Evolutionary conservation across 2,888 invertebrate genomes (phyloP).

Genomic region (Hoplodrina blanda): DNA sequence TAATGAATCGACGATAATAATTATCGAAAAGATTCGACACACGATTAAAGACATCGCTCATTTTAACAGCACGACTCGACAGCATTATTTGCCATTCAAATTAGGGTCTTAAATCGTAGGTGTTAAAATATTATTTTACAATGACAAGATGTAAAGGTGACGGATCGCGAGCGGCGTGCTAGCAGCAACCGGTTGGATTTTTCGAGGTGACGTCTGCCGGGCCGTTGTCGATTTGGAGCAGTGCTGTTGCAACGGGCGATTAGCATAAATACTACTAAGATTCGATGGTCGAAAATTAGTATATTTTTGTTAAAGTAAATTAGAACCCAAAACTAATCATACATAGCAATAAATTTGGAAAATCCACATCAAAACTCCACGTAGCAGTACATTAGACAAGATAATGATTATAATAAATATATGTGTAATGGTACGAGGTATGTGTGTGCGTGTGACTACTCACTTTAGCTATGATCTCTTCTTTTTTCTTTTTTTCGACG

Average conservation of each 20-base stretch:
- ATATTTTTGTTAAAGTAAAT: background rate
- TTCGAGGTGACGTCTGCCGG: no score
- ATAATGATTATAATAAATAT: constrained; percentile 72
- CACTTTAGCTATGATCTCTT: constrained; percentile 90
- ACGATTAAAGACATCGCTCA: constrained; percentile 12
- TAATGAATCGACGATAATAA: constrained; percentile 31
- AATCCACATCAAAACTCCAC: constrained; percentile 81
- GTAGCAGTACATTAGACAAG: constrained; percentile 75
- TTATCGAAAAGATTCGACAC: constrained; percentile 35
- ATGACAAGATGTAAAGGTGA: no score
- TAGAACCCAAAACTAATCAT: constrained; percentile 79
- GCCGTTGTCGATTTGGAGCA: no score
- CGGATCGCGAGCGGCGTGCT: no score
- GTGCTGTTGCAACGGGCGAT: no score
- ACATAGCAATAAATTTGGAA: constrained; percentile 68
- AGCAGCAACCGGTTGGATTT: no score
- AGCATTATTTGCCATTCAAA: no score
- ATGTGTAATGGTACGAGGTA: constrained; percentile 71
- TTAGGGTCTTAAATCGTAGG: no score
- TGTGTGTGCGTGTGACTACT: constrained; percentile 63
- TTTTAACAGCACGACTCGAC: no score
- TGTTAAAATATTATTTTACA: no score
- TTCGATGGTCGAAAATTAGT: constrained; percentile 52
- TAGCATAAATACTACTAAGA: constrained; percentile 26
- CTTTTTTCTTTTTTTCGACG: constrained; percentile 92